phyloP scores from a whole-genome alignment of 2,888 invertebrate species.

The Timema podura region DNA sequence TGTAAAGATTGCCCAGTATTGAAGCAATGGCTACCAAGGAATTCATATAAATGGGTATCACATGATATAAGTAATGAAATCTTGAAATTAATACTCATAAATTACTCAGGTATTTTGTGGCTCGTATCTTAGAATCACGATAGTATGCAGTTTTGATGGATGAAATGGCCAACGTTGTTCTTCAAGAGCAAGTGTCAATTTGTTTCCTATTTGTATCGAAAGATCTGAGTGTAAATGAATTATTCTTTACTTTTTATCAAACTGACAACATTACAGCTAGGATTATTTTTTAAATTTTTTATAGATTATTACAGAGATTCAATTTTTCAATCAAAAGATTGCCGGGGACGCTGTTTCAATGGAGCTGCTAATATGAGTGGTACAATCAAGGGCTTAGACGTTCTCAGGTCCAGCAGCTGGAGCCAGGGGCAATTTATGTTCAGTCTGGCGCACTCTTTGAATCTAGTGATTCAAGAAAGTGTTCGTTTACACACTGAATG shows the following conservation, averaged over 20 bases:
- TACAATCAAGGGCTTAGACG: neutral
- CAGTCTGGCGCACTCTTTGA: neutral
- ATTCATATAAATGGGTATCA: neutral
- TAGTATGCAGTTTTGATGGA: neutral
- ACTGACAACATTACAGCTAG: neutral
- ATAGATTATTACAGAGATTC: neutral
- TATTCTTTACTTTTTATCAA: neutral
- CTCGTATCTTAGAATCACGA: neutral
- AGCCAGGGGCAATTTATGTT: neutral
- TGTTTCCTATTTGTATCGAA: slow-evolving; percentile 12
- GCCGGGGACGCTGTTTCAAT: neutral
- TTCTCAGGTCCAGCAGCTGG: neutral
- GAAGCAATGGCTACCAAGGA: neutral
- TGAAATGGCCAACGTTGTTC: neutral
- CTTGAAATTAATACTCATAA: neutral
- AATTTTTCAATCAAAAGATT: neutral
- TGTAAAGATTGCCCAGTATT: neutral
- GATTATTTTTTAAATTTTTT: neutral
- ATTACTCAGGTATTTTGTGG: slow-evolving; percentile 1
- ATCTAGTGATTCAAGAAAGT: neutral
- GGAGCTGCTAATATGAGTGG: neutral
- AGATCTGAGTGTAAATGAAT: neutral
- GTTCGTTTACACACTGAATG: neutral
- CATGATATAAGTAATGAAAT: neutral
- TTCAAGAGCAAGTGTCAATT: neutral